phyloP scores from a whole-genome alignment of 2,888 invertebrate genomes.

The Luperina nickerlii region DNA sequence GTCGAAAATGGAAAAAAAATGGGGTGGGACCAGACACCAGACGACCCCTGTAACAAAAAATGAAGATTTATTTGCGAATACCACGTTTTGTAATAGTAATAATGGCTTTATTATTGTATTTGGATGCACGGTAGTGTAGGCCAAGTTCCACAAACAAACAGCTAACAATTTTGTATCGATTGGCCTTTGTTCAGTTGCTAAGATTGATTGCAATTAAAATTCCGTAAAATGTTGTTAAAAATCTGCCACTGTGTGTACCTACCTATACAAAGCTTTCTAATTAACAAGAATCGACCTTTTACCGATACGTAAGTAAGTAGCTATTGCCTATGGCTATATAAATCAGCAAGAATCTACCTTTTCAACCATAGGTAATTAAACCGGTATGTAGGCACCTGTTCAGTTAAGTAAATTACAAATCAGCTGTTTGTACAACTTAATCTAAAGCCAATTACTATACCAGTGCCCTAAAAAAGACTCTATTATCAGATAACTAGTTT shows the following conservation, averaged over 20 bases:
- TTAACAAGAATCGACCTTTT: slow-evolving; percentile 9
- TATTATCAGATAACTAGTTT: slow-evolving; percentile 46
- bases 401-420: slow-evolving; percentile 47
- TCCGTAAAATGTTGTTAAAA: not conserved
- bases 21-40: slow-evolving; percentile 81
- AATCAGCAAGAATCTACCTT: slow-evolving; percentile 19
- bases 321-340: not conserved
- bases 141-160: slow-evolving; percentile 17
- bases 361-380: slow-evolving; percentile 30
- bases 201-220: not conserved
- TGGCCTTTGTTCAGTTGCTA: not conserved
- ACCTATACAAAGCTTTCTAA: slow-evolving; percentile 9
- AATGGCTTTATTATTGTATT: slow-evolving; percentile 74
- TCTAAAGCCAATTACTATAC: slow-evolving; percentile 51
- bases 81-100: slow-evolving; percentile 78
- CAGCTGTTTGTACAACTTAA: slow-evolving; percentile 56
- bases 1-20: slow-evolving; percentile 73
- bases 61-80: slow-evolving; percentile 85
- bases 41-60: slow-evolving; percentile 85
- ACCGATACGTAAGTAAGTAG: not conserved
- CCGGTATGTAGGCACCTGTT: not conserved
- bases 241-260: not conserved
- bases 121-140: slow-evolving; percentile 62
- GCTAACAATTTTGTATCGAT: not conserved
- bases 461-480: slow-evolving; percentile 51